A percentile compares a stretch with the other conserved stretches of the same genome.
phyloP scores from a whole-genome alignment of 2,797 vertebrate genomes.

The Limosa lapponica region DNA sequence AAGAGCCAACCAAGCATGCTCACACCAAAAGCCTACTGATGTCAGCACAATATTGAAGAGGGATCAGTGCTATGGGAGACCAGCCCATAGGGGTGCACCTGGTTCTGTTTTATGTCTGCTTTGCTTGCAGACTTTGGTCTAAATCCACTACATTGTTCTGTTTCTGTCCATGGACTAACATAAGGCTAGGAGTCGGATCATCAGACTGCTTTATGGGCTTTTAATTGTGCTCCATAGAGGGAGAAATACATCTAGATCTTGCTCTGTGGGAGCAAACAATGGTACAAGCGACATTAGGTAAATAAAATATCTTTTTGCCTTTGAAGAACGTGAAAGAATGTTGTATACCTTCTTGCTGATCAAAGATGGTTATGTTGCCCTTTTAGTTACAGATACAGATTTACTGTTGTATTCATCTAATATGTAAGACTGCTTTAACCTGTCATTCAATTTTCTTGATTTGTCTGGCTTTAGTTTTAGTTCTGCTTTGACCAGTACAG shows the following conservation, averaged over 20 bases:
- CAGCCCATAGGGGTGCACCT: conserved; percentile 1
- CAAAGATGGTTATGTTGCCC: background rate
- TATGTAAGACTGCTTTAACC: background rate
- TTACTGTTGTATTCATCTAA: background rate
- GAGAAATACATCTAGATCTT: background rate
- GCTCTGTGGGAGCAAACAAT: background rate
- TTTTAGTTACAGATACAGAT: background rate
- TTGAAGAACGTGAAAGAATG: conserved; percentile 2
- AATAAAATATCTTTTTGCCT: background rate
- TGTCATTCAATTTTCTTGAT: background rate
- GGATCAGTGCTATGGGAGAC: background rate
- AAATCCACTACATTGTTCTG: background rate
- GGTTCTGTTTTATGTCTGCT: conserved; percentile 22
- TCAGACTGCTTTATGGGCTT: conserved; percentile 5
- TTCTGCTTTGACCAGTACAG: background rate
- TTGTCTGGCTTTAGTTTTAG: background rate
- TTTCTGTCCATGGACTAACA: background rate
- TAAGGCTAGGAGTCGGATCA: background rate
- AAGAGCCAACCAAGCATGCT: background rate
- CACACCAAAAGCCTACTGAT: background rate
- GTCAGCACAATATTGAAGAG: background rate
- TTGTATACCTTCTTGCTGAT: background rate
- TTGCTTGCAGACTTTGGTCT: background rate
- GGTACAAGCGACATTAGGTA: background rate
- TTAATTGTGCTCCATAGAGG: background rate